Percentiles rank a stretch among this genome's conserved stretches.
Conservation (phyloP, 37 sponge, comb jelly and placozoan species). For the Cladorhizidae sp. region DNA sequence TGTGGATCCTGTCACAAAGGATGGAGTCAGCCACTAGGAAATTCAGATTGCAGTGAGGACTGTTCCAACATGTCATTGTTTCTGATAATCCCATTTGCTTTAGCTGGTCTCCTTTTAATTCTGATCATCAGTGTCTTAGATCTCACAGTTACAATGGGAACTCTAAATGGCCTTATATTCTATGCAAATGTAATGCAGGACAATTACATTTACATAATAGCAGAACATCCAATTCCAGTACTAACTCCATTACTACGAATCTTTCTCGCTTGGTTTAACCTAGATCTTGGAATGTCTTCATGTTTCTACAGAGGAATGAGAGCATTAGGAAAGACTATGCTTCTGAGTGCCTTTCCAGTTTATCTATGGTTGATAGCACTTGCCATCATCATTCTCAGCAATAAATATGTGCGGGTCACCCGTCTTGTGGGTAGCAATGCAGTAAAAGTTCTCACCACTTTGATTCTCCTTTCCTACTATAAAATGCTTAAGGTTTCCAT, state of each 20-base stretch:
- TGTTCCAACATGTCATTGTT: constrained; percentile 9
- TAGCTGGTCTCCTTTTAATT: constrained; percentile 33
- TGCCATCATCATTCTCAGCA: constrained; percentile 11
- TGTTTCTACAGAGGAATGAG: constrained; percentile 56
- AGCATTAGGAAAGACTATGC: constrained; percentile 4
- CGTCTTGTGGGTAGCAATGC: constrained; percentile 1
- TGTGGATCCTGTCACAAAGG: constrained; percentile 39
- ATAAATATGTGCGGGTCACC: background rate
- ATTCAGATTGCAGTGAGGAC: constrained; percentile 6
- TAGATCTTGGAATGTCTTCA: constrained; percentile 16
- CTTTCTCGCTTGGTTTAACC: constrained; percentile 40
- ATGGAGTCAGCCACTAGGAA: constrained; percentile 31
- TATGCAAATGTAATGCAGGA: constrained; percentile 36
- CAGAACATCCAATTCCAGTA: background rate
- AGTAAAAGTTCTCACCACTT: constrained; percentile 21
- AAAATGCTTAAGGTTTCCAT: constrained; percentile 16
- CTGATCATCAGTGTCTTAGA: constrained; percentile 24
- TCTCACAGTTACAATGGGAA: constrained; percentile 46
- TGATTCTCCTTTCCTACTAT: constrained; percentile 22
- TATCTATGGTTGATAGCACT: constrained; percentile 23
- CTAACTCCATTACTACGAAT: background rate
- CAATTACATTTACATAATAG: background rate
- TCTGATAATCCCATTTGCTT: constrained; percentile 13
- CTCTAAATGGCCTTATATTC: constrained; percentile 49
- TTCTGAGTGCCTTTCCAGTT: constrained; percentile 25